Conservation (phyloP, 1,140 invertebrate species). For the Leptinotarsa undecemlineata region DNA sequence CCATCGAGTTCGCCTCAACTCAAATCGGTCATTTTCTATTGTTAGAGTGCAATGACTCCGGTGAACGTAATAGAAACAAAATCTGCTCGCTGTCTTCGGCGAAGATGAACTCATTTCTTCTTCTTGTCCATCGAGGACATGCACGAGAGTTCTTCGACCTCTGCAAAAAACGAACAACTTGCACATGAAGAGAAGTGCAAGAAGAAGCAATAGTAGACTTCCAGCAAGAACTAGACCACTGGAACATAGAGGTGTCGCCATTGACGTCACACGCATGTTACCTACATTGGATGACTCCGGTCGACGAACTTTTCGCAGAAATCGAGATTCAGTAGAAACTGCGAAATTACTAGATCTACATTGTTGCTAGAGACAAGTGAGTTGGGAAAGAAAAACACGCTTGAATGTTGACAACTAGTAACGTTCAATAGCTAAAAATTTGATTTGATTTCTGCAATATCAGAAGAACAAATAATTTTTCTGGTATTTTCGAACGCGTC, state of each 20-base stretch:
- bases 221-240: slow-evolving; percentile 47
- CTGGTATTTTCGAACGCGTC: no score
- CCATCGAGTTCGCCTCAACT: slow-evolving; percentile 10
- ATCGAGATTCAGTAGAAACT: slow-evolving; percentile 30
- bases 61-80: slow-evolving; percentile 31
- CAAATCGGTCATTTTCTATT: slow-evolving; percentile 19
- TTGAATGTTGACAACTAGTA: no score
- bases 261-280: slow-evolving; percentile 48
- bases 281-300: slow-evolving; percentile 46
- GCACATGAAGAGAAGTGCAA: slow-evolving; percentile 32
- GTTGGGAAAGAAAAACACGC: no score
- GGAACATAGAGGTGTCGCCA: slow-evolving; percentile 48
- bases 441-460: no score
- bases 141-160: slow-evolving; percentile 42
- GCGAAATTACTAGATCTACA: slow-evolving; percentile 1
- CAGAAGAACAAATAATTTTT: no score
- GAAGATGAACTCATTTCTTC: slow-evolving; percentile 43
- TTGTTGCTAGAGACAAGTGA: neutral
- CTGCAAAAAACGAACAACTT: slow-evolving; percentile 14
- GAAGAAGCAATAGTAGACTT: slow-evolving; percentile 40
- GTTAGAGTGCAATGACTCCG: slow-evolving; percentile 23
- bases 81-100: slow-evolving; percentile 20
- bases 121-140: slow-evolving; percentile 43
- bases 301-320: slow-evolving; percentile 42
- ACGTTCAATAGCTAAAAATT: no score